phyloP scores from a whole-genome alignment of 2,888 invertebrate species.

The Agrochola litura region DNA sequence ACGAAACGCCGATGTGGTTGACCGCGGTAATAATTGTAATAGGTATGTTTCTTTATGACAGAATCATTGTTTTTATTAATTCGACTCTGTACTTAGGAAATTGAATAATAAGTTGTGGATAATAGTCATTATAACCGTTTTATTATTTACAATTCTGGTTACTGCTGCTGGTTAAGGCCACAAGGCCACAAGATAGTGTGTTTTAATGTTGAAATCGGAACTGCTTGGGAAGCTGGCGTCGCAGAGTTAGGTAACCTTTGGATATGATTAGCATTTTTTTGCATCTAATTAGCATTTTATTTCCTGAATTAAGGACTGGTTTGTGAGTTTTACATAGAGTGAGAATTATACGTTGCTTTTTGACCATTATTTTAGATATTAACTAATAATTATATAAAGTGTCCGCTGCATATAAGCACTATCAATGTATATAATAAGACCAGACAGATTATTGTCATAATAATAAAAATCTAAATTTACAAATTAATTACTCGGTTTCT shows the following conservation, averaged over 20 bases:
- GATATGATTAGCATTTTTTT: conserved; percentile 39
- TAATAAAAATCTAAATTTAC: not conserved
- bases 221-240: conserved; percentile 3
- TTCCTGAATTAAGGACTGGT: conserved; percentile 27
- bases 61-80: conserved; percentile 58
- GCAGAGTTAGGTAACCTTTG: conserved; percentile 36
- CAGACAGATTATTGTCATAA: not conserved
- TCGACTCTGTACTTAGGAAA: conserved; percentile 34
- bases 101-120: conserved; percentile 34
- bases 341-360: conserved; percentile 9
- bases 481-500: not conserved
- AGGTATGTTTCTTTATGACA: conserved; percentile 62
- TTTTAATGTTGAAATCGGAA: conserved; percentile 44
- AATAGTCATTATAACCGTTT: conserved; percentile 29
- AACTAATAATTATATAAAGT: not conserved
- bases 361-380: not conserved
- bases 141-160: conserved; percentile 19
- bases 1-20: conserved; percentile 73
- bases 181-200: conserved; percentile 2
- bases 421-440: not conserved
- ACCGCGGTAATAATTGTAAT: conserved; percentile 67
- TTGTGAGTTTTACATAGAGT: not conserved
- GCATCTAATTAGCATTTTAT: conserved; percentile 40
- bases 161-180: not conserved
- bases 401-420: not conserved